phyloP scores from a whole-genome alignment of 1,140 invertebrate species.

The Pentalonia nigronervosa region DNA sequence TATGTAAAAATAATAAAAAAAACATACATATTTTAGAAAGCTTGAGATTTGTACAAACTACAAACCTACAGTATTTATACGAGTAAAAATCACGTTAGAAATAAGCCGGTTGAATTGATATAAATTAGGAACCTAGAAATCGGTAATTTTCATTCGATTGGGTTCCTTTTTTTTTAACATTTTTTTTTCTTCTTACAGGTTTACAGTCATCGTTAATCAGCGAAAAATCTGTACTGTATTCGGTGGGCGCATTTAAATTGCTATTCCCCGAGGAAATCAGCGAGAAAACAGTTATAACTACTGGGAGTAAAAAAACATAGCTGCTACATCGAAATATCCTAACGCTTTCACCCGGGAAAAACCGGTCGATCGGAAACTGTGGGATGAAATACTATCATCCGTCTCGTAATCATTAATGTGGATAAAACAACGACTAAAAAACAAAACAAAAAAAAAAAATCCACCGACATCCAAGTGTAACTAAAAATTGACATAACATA shows the following conservation, averaged over 20 bases:
- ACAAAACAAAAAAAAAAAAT: not conserved
- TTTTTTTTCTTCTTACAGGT: not conserved
- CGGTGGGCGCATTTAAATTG: not conserved
- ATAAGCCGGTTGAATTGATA: not conserved
- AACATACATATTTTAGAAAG: constrained; percentile 10
- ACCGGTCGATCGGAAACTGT: constrained; percentile 46
- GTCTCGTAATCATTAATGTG: not conserved
- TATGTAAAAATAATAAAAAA: not conserved
- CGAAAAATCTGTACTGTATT: constrained; percentile 31
- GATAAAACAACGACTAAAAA: not conserved
- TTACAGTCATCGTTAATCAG: constrained; percentile 42
- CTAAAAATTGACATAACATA: not conserved
- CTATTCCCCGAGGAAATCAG: constrained; percentile 1
- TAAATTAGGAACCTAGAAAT: constrained; percentile 29
- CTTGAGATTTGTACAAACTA: not conserved
- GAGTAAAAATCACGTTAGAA: not conserved
- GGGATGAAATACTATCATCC: constrained; percentile 36
- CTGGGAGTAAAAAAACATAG: not conserved
- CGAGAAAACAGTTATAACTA: constrained; percentile 38
- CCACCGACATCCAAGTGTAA: not conserved
- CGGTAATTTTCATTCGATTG: constrained; percentile 34
- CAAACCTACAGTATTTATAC: not conserved
- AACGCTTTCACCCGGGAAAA: constrained; percentile 53
- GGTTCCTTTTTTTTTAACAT: not conserved
- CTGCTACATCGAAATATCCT: not conserved